Evolutionary conservation across 2,797 vertebrate genomes (phyloP), one percentile per base, ranked within the genome.

Genomic region (Eleutherodactylus coqui): DNA sequence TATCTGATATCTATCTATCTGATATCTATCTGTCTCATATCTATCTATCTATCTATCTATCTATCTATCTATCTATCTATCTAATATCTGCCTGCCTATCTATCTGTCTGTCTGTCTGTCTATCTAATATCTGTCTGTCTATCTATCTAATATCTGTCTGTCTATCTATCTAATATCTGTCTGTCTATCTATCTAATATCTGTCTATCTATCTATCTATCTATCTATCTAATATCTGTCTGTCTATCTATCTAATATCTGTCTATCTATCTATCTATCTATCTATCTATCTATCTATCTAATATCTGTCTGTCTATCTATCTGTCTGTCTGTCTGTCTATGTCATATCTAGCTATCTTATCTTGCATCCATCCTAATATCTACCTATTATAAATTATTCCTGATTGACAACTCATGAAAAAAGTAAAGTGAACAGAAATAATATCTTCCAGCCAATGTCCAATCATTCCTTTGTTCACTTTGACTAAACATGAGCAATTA

Each of bases 21-120:
- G 9, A 53, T 53, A 58, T 58, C 53, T 58, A 58, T 58, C 21
- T n/a, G n/a, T n/a, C 47, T 10, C 4, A 43, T 53, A 58, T 58
- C 53, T 58, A 58, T 58, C 24, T 4, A 58, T 58, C 2, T 60
- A 60, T 60, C 58, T 60, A 60, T 60, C 58, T 60, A 60, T 60
- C 58, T 60, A 60, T 60, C 27, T 60, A 29, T 60, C 58, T 64
- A 64, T 67, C 32, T 67, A 36, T 67, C 32, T 67, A 34, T 64
- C 47, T 10, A 43, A 43, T 53, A 58, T 58, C 53, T 58, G n/a
- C n/a, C 24, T 4, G n/a, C n/a, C 55, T n/a, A n/a, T n/a, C n/a
- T n/a, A n/a, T n/a, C n/a, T 60, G 19, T 49, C 47, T 49, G 19
- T 49, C 47, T 49, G 19, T 49, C 47, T 49, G 3, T 49, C 47